These are phyloP conservation scores for Chelonoidis abingdonii DNA, from an alignment of 2,113 vertebrate species.

Conservation along the genomic window DNA sequence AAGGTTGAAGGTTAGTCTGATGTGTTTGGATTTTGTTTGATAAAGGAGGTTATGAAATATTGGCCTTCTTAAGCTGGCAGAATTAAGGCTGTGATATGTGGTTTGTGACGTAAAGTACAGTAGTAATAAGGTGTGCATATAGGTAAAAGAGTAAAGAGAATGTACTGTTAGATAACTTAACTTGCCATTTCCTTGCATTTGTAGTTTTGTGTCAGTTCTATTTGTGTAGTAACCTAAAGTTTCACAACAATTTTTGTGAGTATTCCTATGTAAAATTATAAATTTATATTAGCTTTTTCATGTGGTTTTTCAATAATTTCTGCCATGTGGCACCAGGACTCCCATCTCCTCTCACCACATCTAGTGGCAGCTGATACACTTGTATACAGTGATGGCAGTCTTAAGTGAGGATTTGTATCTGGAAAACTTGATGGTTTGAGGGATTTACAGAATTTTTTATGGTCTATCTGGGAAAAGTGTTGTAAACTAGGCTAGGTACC, in stretches of 20 bases:
- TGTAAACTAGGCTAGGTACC: conserved; percentile 68
- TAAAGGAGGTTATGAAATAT: not conserved
- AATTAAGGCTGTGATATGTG: not conserved
- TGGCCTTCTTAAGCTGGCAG: not conserved
- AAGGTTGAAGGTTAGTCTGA: not conserved
- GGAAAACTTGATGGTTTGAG: not conserved
- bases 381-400: conserved; percentile 15
- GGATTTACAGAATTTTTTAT: conserved; percentile 42
- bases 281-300: not conserved
- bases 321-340: not conserved
- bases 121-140: conserved; percentile 3
- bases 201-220: not conserved
- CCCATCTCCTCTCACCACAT: too few relatives aligned
- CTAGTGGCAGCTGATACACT: too few relatives aligned
- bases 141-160: conserved; percentile 33
- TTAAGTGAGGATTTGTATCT: conserved; percentile 45
- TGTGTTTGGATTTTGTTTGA: not conserved
- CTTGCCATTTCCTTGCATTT: conserved; percentile 14
- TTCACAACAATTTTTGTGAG: not conserved
- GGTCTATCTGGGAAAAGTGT: not conserved
- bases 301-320: not conserved
- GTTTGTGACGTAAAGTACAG: conserved; percentile 48
- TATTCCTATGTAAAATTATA: conserved; percentile 14
- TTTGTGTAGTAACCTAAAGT: not conserved
- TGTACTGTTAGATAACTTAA: conserved; percentile 48